These are phyloP conservation scores for Choristoneura rosaceana DNA, from an alignment of 2,888 invertebrate species.

Conservation along the genomic window DNA sequence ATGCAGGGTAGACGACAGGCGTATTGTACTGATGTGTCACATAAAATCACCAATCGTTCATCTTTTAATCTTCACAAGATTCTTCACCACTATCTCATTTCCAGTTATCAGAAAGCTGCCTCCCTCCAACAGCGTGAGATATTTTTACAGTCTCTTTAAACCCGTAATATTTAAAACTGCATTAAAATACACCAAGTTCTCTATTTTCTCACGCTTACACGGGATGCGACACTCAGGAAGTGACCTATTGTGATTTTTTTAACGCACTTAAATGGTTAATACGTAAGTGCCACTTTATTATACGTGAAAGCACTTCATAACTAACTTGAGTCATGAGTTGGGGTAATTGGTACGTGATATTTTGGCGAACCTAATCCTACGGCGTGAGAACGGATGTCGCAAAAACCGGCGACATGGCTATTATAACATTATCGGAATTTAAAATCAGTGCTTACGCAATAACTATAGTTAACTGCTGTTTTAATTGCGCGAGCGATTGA, in stretches of 20 bases:
- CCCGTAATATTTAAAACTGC: not conserved
- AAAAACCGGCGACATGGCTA: constrained; percentile 29
- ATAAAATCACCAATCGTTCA: no score
- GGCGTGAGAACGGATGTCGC: constrained; percentile 74
- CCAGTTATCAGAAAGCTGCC: no score
- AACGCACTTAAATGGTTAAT: constrained; percentile 48
- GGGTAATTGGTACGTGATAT: constrained; percentile 69
- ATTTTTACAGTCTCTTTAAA: no score
- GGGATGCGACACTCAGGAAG: constrained; percentile 68
- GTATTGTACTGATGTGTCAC: no score
- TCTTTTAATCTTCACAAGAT: no score
- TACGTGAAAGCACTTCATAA: constrained; percentile 44
- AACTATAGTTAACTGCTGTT: not conserved
- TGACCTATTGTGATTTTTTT: constrained; percentile 49
- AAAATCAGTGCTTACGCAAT: not conserved
- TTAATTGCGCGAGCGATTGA: no score
- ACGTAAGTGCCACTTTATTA: constrained; percentile 43
- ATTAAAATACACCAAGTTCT: constrained; percentile 9
- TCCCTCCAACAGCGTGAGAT: no score
- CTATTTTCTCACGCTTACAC: constrained; percentile 64
- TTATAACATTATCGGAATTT: not conserved
- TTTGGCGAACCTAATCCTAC: constrained; percentile 59
- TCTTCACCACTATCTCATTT: no score
- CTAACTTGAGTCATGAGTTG: constrained; percentile 59
- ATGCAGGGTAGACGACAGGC: no score